These are phyloP conservation scores for Microtus ochrogaster DNA, from an alignment of 2,113 vertebrate species.

Conservation along the genomic window DNA sequence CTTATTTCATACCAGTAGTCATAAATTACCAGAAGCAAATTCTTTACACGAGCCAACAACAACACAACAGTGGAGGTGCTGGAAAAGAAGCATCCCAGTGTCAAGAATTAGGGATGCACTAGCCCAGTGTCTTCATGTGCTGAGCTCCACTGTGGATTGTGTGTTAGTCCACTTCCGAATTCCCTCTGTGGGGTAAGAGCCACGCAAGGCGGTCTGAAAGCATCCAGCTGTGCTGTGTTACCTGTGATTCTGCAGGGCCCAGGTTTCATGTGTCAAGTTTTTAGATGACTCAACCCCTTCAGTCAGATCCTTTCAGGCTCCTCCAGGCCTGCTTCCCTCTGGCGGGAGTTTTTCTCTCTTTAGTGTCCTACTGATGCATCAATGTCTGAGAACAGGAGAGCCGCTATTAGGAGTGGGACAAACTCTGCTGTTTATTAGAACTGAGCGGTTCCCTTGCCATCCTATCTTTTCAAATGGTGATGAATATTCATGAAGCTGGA, in stretches of 20 bases:
- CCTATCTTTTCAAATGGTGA: conserved; percentile 55
- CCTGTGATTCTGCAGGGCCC: neutral
- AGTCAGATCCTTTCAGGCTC: neutral
- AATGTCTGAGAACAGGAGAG: conserved; percentile 59
- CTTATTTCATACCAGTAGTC: neutral
- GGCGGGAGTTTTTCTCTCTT: neutral
- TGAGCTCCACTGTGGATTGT: neutral
- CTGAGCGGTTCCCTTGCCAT: conserved; percentile 57
- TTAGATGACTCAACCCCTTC: neutral
- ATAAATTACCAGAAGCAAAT: neutral
- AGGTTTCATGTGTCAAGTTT: neutral
- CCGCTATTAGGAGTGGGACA: neutral
- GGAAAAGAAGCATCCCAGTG: neutral
- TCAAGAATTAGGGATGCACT: neutral
- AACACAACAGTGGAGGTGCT: neutral
- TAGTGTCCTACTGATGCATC: conserved; percentile 45
- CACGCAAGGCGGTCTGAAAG: neutral
- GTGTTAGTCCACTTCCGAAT: neutral
- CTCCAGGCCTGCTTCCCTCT: neutral
- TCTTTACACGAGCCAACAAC: neutral
- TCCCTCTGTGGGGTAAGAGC: neutral
- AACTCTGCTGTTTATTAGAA: conserved; percentile 48
- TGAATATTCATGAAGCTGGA: conserved; percentile 75
- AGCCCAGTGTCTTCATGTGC: neutral
- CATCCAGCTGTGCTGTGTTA: neutral